These are phyloP conservation scores for Abscondita cerata DNA, from an alignment of 2,888 invertebrate genomes.

Conservation along the genomic window DNA sequence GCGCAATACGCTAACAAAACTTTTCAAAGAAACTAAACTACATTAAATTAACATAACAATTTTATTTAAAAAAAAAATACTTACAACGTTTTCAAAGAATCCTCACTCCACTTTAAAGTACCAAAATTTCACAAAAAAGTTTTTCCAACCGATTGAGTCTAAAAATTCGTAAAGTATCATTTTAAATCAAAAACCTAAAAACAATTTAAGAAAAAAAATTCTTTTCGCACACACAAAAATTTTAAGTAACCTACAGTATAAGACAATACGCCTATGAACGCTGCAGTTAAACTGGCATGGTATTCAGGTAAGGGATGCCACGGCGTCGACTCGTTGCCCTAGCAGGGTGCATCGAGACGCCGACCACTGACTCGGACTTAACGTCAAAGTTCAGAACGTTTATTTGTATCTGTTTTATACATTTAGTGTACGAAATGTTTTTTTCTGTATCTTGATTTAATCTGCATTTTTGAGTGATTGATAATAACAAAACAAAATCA, in stretches of 20 bases:
- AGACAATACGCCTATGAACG: conserved; percentile 18
- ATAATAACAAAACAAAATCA: not conserved
- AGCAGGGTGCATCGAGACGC: conserved; percentile 29
- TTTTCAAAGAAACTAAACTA: too few species aligned
- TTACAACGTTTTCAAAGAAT: too few species aligned
- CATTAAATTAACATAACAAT: too few species aligned
- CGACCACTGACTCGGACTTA: conserved; percentile 26
- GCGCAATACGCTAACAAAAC: too few species aligned
- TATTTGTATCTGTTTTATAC: conserved; percentile 12
- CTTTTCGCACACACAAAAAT: conserved; percentile 1
- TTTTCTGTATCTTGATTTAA: conserved; percentile 2
- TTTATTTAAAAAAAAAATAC: too few species aligned
- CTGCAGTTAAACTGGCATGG: conserved; percentile 21
- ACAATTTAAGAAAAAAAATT: not conserved
- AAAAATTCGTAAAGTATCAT: too few species aligned
- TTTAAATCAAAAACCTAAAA: too few species aligned
- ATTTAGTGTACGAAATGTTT: conserved; percentile 7
- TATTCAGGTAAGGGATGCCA: conserved; percentile 26
- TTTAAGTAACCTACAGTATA: conserved; percentile 6
- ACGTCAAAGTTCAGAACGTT: conserved; percentile 12
- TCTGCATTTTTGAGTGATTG: not conserved
- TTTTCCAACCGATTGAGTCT: too few species aligned
- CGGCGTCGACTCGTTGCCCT: conserved; percentile 30
- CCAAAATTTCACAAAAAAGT: too few species aligned
- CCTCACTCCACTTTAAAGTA: too few species aligned